These are phyloP conservation scores for Menura novaehollandiae DNA, from an alignment of 2,113 vertebrate species.

Conservation along the genomic window DNA sequence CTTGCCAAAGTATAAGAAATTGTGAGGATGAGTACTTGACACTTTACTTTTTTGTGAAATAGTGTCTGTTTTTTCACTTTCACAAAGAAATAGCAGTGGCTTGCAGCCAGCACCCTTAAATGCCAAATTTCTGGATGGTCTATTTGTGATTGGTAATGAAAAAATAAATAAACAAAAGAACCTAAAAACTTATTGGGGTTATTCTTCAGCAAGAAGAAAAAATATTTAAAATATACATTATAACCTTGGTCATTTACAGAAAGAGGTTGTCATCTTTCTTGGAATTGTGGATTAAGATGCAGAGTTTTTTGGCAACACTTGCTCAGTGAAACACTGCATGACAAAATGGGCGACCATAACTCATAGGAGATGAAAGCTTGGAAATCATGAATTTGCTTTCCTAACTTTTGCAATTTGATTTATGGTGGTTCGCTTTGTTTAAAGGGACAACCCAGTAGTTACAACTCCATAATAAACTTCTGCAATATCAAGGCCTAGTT, in stretches of 20 bases:
- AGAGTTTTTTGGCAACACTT: conserved; percentile 33
- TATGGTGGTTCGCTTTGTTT: not conserved
- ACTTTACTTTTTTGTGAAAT: not conserved
- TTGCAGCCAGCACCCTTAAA: not conserved
- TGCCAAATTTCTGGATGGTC: not conserved
- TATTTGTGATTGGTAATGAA: not conserved
- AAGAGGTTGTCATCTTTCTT: conserved; percentile 34
- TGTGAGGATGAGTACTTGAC: not conserved
- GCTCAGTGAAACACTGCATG: not conserved
- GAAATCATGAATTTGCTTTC: not conserved
- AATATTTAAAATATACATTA: not conserved
- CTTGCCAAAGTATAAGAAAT: not conserved
- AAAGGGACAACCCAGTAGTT: not conserved
- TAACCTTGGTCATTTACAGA: not conserved
- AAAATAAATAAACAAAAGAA: not conserved
- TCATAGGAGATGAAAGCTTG: not conserved
- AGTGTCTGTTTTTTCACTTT: not conserved
- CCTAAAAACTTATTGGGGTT: not conserved
- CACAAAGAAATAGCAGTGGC: not conserved
- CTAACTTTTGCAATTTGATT: not conserved
- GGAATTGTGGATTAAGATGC: conserved; percentile 9
- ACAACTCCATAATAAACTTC: not conserved
- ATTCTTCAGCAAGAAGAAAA: not conserved
- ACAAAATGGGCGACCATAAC: not conserved
- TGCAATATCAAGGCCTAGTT: not conserved